phyloP scores from a whole-genome alignment of 92 coral and sea anemone genomes.

The Phenganax marumi region DNA sequence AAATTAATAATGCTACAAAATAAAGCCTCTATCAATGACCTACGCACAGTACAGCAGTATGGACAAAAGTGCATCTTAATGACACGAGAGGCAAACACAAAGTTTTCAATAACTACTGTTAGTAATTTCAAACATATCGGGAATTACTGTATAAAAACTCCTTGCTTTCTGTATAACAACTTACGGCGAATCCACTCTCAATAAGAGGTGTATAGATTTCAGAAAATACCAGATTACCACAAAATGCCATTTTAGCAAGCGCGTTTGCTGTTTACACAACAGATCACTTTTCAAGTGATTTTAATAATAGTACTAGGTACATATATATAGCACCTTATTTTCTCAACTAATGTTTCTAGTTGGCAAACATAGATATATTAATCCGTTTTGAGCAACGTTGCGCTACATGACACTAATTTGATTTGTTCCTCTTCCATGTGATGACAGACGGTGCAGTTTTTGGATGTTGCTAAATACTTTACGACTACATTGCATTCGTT shows the following conservation, averaged over 20 bases:
- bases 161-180: too few species aligned
- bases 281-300: slow-evolving; percentile 16
- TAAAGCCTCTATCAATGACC: too few species aligned
- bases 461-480: background rate
- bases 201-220: background rate
- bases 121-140: too few species aligned
- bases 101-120: too few species aligned
- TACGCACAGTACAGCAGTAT: too few species aligned
- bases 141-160: too few species aligned
- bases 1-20: too few species aligned
- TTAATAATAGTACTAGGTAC: background rate
- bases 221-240: slow-evolving; percentile 12
- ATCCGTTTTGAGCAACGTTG: slow-evolving; percentile 6
- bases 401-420: slow-evolving; percentile 31
- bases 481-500: slow-evolving; percentile 21
- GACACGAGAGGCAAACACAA: too few species aligned
- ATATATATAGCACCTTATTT: background rate
- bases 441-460: slow-evolving; percentile 26
- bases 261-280: background rate
- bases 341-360: background rate
- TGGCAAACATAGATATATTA: slow-evolving; percentile 13
- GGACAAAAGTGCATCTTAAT: too few species aligned
- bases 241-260: background rate
- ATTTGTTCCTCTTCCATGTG: slow-evolving; percentile 29
- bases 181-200: background rate